A percentile compares a stretch with the other conserved stretches of the same genome.
These are phyloP conservation scores for Harmothoe impar DNA, from an alignment of 2,888 invertebrate genomes.

Conservation along the genomic window DNA sequence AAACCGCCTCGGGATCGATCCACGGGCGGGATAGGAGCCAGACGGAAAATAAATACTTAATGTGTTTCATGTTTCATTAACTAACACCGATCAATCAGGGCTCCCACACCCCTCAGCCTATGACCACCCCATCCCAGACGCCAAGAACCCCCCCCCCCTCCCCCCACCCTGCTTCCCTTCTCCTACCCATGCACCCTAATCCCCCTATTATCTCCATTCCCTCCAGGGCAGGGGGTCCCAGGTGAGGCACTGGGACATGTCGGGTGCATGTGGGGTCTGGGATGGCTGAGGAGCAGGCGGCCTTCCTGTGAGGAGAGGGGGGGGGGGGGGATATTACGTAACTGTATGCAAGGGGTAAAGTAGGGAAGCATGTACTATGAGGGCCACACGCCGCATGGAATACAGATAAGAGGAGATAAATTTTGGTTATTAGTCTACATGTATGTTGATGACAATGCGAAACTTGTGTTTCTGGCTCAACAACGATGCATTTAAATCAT, in stretches of 20 bases:
- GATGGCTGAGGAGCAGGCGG: background rate
- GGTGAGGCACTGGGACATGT: background rate
- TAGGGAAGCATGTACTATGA: background rate
- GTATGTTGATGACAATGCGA: too few relatives aligned
- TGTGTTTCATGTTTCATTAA: conserved; percentile 62
- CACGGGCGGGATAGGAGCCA: conserved; percentile 41
- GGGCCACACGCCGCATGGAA: background rate
- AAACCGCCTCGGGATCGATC: conserved; percentile 7
- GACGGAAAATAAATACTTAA: conserved; percentile 60
- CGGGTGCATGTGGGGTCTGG: background rate
- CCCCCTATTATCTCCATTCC: background rate
- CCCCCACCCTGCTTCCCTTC: background rate
- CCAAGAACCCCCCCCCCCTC: background rate
- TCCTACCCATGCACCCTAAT: background rate
- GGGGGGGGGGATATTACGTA: background rate
- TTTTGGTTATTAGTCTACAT: too few relatives aligned
- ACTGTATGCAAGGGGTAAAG: background rate
- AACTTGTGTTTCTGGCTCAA: too few relatives aligned
- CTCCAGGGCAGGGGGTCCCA: background rate
- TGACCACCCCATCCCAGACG: background rate
- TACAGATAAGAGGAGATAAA: background rate
- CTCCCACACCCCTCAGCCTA: conserved; percentile 13
- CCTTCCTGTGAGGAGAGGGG: background rate
- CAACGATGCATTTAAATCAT: too few relatives aligned
- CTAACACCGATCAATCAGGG: conserved; percentile 41